Conservation (phyloP, 2,888 invertebrate genomes). For the Megastigmus dorsalis region DNA sequence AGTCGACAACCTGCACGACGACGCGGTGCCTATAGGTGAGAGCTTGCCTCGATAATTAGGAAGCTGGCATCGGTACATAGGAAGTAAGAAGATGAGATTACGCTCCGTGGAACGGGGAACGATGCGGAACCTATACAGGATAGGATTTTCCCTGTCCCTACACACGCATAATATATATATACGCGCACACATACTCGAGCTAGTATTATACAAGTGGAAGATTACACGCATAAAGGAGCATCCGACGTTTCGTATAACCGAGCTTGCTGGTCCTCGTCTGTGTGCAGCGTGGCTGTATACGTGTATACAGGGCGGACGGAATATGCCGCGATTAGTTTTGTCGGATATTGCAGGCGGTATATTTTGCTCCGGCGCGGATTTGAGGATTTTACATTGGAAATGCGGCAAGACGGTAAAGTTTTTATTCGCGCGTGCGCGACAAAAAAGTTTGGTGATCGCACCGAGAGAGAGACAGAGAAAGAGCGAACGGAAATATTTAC, state of each 20-base stretch:
- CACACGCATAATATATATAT: background rate
- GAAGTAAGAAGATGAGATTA: slow-evolving; percentile 33
- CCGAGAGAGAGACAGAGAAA: too few relatives aligned
- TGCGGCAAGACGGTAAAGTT: background rate
- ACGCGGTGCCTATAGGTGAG: too few relatives aligned
- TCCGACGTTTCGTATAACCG: slow-evolving; percentile 13
- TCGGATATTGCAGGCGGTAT: slow-evolving; percentile 45
- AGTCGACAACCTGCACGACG: too few relatives aligned
- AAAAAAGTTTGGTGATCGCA: background rate
- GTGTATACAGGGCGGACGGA: background rate
- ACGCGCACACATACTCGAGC: background rate
- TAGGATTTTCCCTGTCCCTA: background rate
- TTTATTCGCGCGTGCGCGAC: background rate
- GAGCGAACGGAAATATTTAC: background rate
- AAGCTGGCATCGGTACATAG: slow-evolving; percentile 34
- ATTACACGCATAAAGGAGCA: slow-evolving; percentile 36
- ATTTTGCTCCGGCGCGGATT: slow-evolving; percentile 27
- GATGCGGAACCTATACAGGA: background rate
- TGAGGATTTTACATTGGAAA: slow-evolving; percentile 6
- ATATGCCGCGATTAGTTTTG: slow-evolving; percentile 41
- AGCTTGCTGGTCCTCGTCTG: too few relatives aligned
- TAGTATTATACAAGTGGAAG: slow-evolving; percentile 19
- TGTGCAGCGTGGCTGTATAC: background rate
- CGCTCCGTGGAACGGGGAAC: background rate
- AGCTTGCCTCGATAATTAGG: slow-evolving; percentile 46